These are phyloP conservation scores for Tuta absoluta DNA, from an alignment of 2,888 invertebrate genomes.

Conservation along the genomic window DNA sequence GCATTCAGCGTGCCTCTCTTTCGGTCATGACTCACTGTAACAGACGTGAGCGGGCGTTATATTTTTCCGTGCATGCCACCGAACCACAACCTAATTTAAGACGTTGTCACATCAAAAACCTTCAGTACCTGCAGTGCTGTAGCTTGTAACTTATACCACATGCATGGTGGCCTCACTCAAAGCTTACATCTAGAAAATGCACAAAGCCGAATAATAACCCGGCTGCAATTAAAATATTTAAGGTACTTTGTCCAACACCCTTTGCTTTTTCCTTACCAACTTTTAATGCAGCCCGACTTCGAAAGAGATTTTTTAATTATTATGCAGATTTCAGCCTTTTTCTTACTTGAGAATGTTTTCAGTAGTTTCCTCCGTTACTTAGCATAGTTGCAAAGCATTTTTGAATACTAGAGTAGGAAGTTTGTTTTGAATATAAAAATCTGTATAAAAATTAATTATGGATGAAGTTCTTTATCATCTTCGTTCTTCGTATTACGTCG, in stretches of 20 bases:
- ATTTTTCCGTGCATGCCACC: too few species aligned
- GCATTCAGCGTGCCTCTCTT: too few species aligned
- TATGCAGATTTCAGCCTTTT: conserved; percentile 29
- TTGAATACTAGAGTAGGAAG: not conserved
- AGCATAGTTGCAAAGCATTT: conserved; percentile 2
- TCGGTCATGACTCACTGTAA: too few species aligned
- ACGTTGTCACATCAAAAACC: too few species aligned
- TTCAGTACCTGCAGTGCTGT: too few species aligned
- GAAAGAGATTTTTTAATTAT: conserved; percentile 34
- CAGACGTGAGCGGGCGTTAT: too few species aligned
- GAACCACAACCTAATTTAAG: too few species aligned
- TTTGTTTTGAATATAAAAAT: conserved; percentile 8
- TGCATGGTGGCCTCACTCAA: conserved; percentile 51
- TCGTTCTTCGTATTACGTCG: too few species aligned
- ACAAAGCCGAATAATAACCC: conserved; percentile 77
- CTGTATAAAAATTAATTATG: not conserved
- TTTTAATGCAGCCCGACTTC: conserved; percentile 43
- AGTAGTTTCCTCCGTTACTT: conserved; percentile 16
- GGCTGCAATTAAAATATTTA: conserved; percentile 80
- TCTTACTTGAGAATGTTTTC: conserved; percentile 14
- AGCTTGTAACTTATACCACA: conserved; percentile 32
- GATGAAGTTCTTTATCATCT: too few species aligned
- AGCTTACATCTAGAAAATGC: conserved; percentile 69
- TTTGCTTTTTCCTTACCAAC: conserved; percentile 55
- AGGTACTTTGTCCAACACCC: conserved; percentile 72